These are phyloP conservation scores for Zosterops borbonicus DNA, from an alignment of 2,113 vertebrate genomes.

Conservation along the genomic window DNA sequence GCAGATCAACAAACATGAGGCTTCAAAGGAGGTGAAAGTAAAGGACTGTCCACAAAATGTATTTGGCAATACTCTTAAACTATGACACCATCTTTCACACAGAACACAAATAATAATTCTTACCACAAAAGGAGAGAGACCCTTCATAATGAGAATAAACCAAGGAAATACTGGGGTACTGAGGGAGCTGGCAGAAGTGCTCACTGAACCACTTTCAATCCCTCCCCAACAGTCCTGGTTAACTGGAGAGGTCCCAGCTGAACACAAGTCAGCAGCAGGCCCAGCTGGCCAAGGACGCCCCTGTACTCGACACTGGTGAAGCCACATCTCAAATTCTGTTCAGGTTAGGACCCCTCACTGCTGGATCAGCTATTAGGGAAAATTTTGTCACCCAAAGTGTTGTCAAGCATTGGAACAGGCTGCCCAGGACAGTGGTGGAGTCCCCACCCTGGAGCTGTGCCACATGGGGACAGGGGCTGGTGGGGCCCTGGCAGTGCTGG, in stretches of 20 bases:
- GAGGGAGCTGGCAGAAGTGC: neutral
- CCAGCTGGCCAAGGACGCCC: neutral
- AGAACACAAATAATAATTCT: neutral
- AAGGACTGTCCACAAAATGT: neutral
- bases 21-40: neutral
- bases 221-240: neutral
- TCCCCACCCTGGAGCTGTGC: neutral
- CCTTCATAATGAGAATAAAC: neutral
- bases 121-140: neutral
- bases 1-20: neutral
- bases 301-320: neutral
- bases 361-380: fast-evolving
- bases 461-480: fast-evolving
- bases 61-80: neutral
- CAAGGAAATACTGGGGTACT: neutral
- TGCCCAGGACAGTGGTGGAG: neutral
- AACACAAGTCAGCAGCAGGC: neutral
- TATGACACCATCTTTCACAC: fast-evolving
- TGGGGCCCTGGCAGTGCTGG: neutral
- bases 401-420: neutral
- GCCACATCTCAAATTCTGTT: neutral
- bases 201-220: neutral
- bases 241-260: neutral
- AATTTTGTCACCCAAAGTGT: neutral
- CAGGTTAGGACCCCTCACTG: neutral